Evolutionary conservation across 2,113 vertebrate species (phyloP), one percentile per base, ranked within the genome.

Genomic region (Prionailurus viverrinus): DNA sequence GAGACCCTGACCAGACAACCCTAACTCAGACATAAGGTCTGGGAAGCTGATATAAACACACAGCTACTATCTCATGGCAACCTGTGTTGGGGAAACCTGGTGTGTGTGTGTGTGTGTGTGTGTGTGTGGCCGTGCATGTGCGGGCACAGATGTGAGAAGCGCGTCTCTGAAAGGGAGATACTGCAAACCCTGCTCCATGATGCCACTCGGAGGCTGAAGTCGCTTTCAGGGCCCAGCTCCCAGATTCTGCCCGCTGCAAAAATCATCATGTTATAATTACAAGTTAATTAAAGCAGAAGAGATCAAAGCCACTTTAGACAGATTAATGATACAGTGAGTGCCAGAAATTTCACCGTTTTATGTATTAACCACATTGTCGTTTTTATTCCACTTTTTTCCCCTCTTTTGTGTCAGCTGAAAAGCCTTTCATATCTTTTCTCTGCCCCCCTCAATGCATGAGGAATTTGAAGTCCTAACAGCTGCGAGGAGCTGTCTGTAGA

Each of bases 241-340:
- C 95, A 68, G 80, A 84, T 97, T 91, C 97, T 63, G 79, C 94
- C 97, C 55, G 23, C 92, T 84, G 65, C 87, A 96, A 86, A 98
- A 98, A 96, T 87, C 98, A 98, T 93, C 97, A 94, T 95, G 88
- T 98, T 98, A 98, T 99, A 98, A 99, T 99, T 98, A 98, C 98
- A 98, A 99, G 98, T 98, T 99, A 99, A 99, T 99, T 98, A 99
- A 99, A 99, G 97, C 98, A 97, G 98, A 98, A 95, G 98, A 98
- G 98, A 99, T 99, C 98, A 99, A 99, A 99, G 98, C 97, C 97
- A 98, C 98, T 98, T 98, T 98, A 97, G 98, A 98, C 98, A 99
- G 98, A 99, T 98, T 98, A 98, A 98, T 98, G 98, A 98, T 98
- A 98, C 4, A 39, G 96, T 0, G 4, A 98, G 95, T 61, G 98